A percentile compares a stretch with the other conserved stretches of the same genome.
Conservation (phyloP, 2,797 vertebrate species). For the Chelmon rostratus region DNA sequence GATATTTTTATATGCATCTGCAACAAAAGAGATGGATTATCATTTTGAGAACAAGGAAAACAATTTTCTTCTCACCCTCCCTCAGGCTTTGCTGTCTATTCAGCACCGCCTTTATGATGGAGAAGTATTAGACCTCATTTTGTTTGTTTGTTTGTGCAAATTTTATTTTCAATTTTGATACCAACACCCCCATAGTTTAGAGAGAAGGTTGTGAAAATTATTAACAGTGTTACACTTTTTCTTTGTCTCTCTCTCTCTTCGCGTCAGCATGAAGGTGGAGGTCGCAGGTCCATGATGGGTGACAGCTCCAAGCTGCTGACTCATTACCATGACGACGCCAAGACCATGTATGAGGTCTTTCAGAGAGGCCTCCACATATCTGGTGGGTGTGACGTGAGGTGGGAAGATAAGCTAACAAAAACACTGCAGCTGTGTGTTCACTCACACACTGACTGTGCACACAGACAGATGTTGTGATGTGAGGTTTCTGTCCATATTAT, state of each 20-base stretch:
- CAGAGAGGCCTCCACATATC: conserved; percentile 94
- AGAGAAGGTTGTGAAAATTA: not conserved
- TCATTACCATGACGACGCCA: conserved; percentile 95
- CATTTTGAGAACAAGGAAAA: conserved; percentile 6
- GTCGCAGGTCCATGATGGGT: conserved; percentile 92
- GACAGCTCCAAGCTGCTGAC: conserved; percentile 89
- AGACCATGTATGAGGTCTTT: conserved; percentile 98
- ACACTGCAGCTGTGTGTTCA: not conserved
- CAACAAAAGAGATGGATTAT: conserved; percentile 20
- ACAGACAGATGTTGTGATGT: not conserved
- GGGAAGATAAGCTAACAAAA: too few relatives aligned
- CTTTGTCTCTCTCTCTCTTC: conserved; percentile 4
- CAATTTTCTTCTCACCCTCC: not conserved
- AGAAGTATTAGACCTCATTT: not conserved
- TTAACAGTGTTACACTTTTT: not conserved
- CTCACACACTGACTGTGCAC: not conserved
- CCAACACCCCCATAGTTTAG: too few relatives aligned
- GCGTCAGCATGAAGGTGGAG: conserved; percentile 86
- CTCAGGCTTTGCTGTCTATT: not conserved
- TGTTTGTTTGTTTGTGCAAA: not conserved
- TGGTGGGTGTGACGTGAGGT: conserved; percentile 83
- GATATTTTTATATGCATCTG: not conserved
- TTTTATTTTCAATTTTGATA: not conserved
- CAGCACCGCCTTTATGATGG: not conserved
- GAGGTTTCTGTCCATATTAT: not conserved